Evolutionary conservation across 2,888 invertebrate species (phyloP).

Genomic region (Ophion ventricosus): DNA sequence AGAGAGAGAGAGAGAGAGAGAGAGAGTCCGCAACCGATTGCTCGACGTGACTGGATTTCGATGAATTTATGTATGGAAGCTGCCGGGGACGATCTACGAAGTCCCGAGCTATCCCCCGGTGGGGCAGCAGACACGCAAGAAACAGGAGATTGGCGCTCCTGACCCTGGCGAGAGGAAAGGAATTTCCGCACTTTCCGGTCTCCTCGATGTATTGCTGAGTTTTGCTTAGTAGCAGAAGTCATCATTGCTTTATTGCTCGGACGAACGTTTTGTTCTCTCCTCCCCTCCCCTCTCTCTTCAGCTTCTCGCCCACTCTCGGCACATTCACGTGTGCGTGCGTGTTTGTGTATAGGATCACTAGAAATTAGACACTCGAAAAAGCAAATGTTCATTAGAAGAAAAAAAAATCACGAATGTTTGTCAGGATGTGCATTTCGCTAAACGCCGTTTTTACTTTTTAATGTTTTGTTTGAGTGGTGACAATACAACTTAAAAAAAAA

Average conservation of each 20-base stretch:
- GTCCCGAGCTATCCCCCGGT: neutral
- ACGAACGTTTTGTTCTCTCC: slow-evolving; percentile 34
- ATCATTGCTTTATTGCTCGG: slow-evolving; percentile 56
- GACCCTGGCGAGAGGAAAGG: slow-evolving; percentile 30
- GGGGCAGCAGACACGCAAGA: slow-evolving; percentile 12
- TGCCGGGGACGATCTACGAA: slow-evolving; percentile 28
- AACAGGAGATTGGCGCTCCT: slow-evolving; percentile 7
- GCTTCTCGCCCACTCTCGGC: neutral
- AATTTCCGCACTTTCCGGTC: slow-evolving; percentile 47
- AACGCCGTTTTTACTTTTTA: no score
- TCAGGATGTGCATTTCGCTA: no score
- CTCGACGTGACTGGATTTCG: slow-evolving; percentile 65
- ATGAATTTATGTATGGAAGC: slow-evolving; percentile 66
- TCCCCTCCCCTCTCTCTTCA: neutral
- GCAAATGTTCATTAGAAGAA: no score
- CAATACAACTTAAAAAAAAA: no score
- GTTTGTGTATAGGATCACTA: neutral
- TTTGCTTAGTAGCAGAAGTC: slow-evolving; percentile 36
- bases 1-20: slow-evolving; percentile 1
- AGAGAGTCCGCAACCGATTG: slow-evolving; percentile 50
- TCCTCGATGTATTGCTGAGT: slow-evolving; percentile 34
- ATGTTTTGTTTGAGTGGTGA: no score
- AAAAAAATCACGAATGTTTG: no score
- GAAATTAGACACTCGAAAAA: no score
- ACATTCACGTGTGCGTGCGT: neutral